Evolutionary conservation across 2,888 invertebrate genomes (phyloP), one percentile per base, ranked within the genome.

Genomic region (Patella depressa): DNA sequence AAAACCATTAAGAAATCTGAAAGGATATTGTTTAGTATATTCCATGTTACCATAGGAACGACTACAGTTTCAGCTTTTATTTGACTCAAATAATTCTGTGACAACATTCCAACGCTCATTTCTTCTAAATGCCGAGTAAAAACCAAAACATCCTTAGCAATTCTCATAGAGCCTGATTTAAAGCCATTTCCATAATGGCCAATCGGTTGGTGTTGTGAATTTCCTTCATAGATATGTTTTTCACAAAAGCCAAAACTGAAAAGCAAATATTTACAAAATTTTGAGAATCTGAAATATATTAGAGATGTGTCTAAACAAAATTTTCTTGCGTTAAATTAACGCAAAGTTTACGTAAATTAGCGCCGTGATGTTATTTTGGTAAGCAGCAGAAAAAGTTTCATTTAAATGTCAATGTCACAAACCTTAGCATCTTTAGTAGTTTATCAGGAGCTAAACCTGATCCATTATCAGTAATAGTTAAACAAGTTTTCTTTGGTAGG

Each of bases 151-250:
- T 90, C 91, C 65, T 85, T 84, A 4, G 89, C 91, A 17, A 91
- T 85, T 15, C 90, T 85, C 91, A 91, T 91, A n/a, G 89, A 89
- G 9, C 91, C 91, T 7, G 89, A 89, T 80, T 91, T 91, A 82
- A 91, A 91, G 2, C 91, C 91, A 78, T 91, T 91, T 7, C 91
- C 91, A 85, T 90, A 91, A 54, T 87, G 85, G 69, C 91, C 91
- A 72, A 91, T 89, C 7, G 91, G 90, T 69, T 85, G 84, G 72
- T 88, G 86, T 9, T 87, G 76, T 34, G 81, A 81, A 12, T 79
- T 83, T 75, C 85, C 86, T 65, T 87, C 88, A 79, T 79, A 81
- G 5, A 69, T 57, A 15, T 75, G 74, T 75, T 89, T 89, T 57
- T 90, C 90, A 81, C 89, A 89, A 81, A 86, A 91, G 7, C 91